phyloP scores from a whole-genome alignment of 2,888 invertebrate genomes.

The Stomorhina lunata region DNA sequence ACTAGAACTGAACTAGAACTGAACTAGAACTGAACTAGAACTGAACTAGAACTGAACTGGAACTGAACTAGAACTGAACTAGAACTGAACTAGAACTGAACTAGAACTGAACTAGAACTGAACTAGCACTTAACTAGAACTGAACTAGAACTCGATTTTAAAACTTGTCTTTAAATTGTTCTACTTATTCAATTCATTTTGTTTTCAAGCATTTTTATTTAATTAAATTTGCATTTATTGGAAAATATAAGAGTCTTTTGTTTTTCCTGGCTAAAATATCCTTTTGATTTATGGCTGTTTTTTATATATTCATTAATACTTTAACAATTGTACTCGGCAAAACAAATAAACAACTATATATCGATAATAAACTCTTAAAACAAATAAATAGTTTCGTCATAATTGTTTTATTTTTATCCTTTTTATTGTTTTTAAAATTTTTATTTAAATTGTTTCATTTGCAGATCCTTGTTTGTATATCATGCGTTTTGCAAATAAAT shows the following conservation, averaged over 20 bases:
- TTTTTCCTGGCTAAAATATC: neutral
- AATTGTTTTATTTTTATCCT: conserved; percentile 6
- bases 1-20: no score
- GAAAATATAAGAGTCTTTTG: neutral
- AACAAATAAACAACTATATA: neutral
- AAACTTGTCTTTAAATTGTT: neutral
- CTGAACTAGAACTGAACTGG: no score
- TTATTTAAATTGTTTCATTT: conserved; percentile 33
- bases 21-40: no score
- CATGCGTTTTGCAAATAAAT: conserved; percentile 94
- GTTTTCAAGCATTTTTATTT: conserved; percentile 1
- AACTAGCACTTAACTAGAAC: no score
- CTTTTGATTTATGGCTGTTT: conserved; percentile 25
- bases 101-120: no score
- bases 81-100: no score
- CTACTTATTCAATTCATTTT: conserved; percentile 9
- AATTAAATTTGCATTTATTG: neutral
- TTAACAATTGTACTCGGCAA: neutral
- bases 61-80: no score
- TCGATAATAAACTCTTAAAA: neutral
- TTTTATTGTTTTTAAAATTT: neutral
- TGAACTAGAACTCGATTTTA: no score
- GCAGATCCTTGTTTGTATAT: conserved; percentile 97
- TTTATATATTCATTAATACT: neutral
- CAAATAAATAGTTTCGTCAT: neutral